These are phyloP conservation scores for Metallyticus violacea DNA, from an alignment of 2,888 invertebrate species.

Conservation along the genomic window DNA sequence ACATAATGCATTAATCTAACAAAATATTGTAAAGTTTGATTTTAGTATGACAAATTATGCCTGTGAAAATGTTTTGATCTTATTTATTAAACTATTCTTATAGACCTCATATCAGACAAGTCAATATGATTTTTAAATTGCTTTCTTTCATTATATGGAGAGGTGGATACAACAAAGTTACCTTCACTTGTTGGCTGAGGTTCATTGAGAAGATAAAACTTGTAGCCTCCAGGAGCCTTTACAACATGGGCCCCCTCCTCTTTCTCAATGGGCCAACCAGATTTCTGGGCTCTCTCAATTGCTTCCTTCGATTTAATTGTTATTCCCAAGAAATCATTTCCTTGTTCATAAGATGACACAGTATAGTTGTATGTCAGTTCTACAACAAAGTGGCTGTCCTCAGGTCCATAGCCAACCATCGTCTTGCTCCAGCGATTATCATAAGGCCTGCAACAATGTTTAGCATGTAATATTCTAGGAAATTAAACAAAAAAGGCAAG, in stretches of 20 bases:
- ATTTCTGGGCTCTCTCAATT: constrained; percentile 66
- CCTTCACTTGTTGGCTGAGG: constrained; percentile 64
- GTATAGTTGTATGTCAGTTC: constrained; percentile 98
- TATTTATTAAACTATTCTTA: too few species aligned
- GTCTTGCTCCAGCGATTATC: constrained; percentile 99
- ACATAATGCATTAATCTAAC: too few species aligned
- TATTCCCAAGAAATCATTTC: constrained; percentile 89
- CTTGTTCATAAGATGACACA: constrained; percentile 78
- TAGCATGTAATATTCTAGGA: too few species aligned
- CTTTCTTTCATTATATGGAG: too few species aligned
- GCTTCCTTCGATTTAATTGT: constrained; percentile 77
- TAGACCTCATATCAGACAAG: too few species aligned
- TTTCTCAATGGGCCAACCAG: constrained; percentile 70
- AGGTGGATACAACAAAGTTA: too few species aligned
- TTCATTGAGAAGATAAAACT: constrained; percentile 75
- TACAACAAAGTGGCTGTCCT: constrained; percentile 90
- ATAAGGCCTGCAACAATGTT: constrained; percentile 71
- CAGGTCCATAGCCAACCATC: constrained; percentile 97
- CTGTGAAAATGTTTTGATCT: too few species aligned
- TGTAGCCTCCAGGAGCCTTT: constrained; percentile 90
- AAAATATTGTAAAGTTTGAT: too few species aligned
- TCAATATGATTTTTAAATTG: too few species aligned
- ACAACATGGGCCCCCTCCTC: constrained; percentile 61
- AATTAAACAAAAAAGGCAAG: too few species aligned
- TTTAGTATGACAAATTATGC: too few species aligned